phyloP scores from a whole-genome alignment of 2,888 invertebrate genomes.

The Nebria brevicollis region DNA sequence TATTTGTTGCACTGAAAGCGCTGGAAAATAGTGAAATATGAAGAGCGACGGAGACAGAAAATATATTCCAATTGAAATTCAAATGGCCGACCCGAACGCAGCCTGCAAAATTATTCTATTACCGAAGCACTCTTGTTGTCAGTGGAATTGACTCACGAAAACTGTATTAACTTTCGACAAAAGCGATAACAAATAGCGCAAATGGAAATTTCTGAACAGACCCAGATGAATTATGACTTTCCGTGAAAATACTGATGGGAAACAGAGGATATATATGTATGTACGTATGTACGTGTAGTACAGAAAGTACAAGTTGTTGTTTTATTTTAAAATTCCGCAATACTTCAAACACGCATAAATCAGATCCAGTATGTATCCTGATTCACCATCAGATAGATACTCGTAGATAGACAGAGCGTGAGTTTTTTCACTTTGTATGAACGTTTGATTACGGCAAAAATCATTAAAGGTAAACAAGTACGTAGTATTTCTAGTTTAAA shows the following conservation, averaged over 20 bases:
- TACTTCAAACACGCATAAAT: constrained; percentile 30
- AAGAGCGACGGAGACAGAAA: constrained; percentile 11
- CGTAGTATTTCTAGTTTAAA: too few relatives aligned
- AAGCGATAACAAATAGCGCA: constrained; percentile 37
- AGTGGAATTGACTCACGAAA: constrained; percentile 39
- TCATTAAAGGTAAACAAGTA: too few relatives aligned
- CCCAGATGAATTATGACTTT: constrained; percentile 30
- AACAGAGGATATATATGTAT: background rate
- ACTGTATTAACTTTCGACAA: constrained; percentile 39
- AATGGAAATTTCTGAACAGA: constrained; percentile 26
- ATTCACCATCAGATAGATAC: background rate
- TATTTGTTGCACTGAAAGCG: background rate
- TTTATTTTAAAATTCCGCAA: constrained; percentile 33
- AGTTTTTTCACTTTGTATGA: background rate
- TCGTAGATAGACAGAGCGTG: background rate
- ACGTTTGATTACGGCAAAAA: background rate
- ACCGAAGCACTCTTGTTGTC: constrained; percentile 13
- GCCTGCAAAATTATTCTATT: constrained; percentile 32
- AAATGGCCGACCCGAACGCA: constrained; percentile 17
- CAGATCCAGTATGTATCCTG: constrained; percentile 5
- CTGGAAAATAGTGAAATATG: constrained; percentile 8
- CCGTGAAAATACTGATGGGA: constrained; percentile 16
- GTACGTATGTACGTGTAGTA: background rate
- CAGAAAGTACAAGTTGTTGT: constrained; percentile 2
- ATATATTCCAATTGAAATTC: background rate